Conservation (phyloP, 2,888 invertebrate genomes). For the Pseudanteris insignis region DNA sequence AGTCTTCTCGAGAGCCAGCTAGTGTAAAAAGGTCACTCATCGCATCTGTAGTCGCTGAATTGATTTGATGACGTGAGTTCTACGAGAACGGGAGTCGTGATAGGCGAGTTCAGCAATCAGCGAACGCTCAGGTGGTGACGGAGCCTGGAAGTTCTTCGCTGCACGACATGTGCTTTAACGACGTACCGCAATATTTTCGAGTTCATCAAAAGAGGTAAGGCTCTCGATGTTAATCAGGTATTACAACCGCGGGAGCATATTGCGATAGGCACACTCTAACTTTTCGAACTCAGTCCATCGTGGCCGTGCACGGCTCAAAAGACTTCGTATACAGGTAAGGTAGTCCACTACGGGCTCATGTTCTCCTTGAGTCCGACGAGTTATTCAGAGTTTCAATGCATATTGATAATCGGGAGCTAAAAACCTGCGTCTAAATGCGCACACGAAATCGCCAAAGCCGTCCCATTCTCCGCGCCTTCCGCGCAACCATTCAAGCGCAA, state of each 20-base stretch:
- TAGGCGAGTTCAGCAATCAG: not conserved
- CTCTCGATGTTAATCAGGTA: not conserved
- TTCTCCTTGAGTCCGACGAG: constrained; percentile 4
- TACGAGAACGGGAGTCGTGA: not conserved
- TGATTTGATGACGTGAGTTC: not conserved
- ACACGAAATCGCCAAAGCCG: not conserved
- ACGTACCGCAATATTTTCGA: not conserved
- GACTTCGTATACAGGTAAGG: constrained; percentile 3
- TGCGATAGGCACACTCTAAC: constrained; percentile 1
- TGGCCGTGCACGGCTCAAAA: constrained; percentile 1
- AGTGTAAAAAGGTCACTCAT: no score
- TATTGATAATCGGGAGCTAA: constrained; percentile 6
- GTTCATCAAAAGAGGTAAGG: not conserved
- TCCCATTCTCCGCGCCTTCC: not conserved
- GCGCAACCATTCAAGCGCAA: not conserved
- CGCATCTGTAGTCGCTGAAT: no score
- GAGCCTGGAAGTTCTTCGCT: not conserved
- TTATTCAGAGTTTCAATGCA: not conserved
- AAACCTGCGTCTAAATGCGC: not conserved
- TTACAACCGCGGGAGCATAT: constrained; percentile 11
- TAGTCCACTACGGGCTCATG: not conserved
- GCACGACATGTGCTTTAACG: not conserved
- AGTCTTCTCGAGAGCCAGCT: no score
- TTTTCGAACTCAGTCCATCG: not conserved
- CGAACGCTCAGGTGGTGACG: not conserved